Evolutionary conservation across 2,888 invertebrate genomes (phyloP).

Genomic region (Oasisia sp.): DNA sequence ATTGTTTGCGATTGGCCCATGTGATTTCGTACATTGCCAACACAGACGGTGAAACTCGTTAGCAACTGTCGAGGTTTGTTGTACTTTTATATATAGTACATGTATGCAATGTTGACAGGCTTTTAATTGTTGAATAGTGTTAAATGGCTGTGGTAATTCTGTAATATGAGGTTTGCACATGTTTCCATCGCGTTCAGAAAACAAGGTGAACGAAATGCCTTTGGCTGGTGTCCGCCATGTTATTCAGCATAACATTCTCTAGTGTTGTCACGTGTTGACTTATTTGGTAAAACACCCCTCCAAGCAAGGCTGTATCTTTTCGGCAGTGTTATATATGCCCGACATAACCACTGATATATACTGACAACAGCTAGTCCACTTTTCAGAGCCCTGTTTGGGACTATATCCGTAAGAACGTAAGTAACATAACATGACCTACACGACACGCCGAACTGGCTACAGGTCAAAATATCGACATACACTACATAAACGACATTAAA

Average conservation of each 20-base stretch:
- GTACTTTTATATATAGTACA: slow-evolving; percentile 17
- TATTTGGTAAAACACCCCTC: slow-evolving; percentile 17
- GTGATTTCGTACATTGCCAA: slow-evolving; percentile 17
- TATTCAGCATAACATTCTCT: slow-evolving; percentile 17
- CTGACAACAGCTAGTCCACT: background rate
- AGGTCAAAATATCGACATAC: slow-evolving; percentile 1
- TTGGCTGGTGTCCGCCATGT: slow-evolving; percentile 17
- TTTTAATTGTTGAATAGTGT: background rate
- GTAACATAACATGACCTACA: slow-evolving; percentile 12
- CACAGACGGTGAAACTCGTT: slow-evolving; percentile 13
- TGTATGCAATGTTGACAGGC: background rate
- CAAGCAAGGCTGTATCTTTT: background rate
- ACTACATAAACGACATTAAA: background rate
- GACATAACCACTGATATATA: background rate
- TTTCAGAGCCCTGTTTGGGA: background rate
- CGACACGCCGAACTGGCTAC: slow-evolving; percentile 5
- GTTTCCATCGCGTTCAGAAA: slow-evolving; percentile 11
- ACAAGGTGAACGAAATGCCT: slow-evolving; percentile 17
- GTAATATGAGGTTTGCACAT: background rate
- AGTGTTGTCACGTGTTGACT: slow-evolving; percentile 17
- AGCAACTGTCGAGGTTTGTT: slow-evolving; percentile 17
- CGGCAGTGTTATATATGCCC: background rate
- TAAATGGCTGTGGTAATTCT: background rate
- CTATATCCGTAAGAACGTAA: background rate
- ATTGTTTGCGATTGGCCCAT: slow-evolving; percentile 17